Conservation (phyloP, 2,888 invertebrate genomes). For the Adelognathus sp. region DNA sequence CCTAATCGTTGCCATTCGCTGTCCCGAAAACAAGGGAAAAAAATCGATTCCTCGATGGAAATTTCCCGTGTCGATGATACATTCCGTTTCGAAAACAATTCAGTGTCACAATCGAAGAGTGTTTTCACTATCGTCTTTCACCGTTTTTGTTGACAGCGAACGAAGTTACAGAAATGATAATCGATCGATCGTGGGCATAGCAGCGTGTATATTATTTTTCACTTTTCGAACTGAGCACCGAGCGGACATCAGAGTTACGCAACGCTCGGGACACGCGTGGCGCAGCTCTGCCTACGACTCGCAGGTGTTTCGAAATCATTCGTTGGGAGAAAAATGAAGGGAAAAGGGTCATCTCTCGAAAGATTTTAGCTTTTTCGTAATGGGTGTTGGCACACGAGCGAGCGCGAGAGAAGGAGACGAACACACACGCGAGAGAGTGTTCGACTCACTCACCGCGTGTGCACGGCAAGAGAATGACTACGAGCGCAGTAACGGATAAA, state of each 20-base stretch:
- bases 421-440: not conserved
- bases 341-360: not conserved
- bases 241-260: not conserved
- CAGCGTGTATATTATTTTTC: not conserved
- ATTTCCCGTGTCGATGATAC: not conserved
- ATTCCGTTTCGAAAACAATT: not conserved
- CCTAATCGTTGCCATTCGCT: not conserved
- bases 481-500: conserved; percentile 2
- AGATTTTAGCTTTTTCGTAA: not conserved
- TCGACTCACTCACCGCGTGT: not conserved
- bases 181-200: not conserved
- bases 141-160: not conserved
- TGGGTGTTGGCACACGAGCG: not conserved
- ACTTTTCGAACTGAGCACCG: not conserved
- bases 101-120: not conserved
- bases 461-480: no score
- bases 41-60: not conserved
- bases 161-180: not conserved
- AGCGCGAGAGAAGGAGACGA: no score
- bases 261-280: not conserved
- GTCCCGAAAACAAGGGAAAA: not conserved
- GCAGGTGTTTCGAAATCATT: not conserved
- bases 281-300: not conserved
- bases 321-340: not conserved
- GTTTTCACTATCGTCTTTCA: not conserved